Conservation (phyloP, 2,797 vertebrate species). For the Darevskia nairensis region DNA sequence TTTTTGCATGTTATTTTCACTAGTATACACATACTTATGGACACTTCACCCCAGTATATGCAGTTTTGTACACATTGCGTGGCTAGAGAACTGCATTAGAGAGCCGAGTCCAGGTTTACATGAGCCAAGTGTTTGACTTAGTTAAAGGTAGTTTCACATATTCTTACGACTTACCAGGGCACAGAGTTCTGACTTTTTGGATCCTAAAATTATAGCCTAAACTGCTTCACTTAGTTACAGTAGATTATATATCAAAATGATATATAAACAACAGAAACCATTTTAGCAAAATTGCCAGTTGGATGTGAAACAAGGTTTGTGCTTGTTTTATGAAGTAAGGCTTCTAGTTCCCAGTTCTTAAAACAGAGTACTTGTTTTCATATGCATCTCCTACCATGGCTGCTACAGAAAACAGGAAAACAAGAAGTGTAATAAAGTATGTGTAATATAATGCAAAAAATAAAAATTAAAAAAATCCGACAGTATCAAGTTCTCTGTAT, state of each 20-base stretch:
- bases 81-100: too few species aligned
- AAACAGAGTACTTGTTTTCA: constrained; percentile 11
- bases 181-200: constrained; percentile 1
- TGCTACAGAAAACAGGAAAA: constrained; percentile 1
- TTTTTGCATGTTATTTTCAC: too few species aligned
- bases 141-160: not conserved
- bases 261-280: not conserved
- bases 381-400: constrained; percentile 30
- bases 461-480: constrained; percentile 48
- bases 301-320: constrained; percentile 33
- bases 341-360: constrained; percentile 33
- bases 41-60: too few species aligned
- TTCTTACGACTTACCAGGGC: not conserved
- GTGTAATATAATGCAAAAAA: constrained; percentile 33
- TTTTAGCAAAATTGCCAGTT: constrained; percentile 9
- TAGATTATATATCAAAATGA: not conserved
- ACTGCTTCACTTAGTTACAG: constrained; percentile 1
- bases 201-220: not conserved
- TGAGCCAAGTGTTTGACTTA: not conserved
- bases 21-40: too few species aligned
- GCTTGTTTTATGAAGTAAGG: constrained; percentile 38
- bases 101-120: not conserved
- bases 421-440: not conserved
- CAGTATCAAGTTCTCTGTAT: constrained; percentile 38
- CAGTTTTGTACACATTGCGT: too few species aligned